phyloP scores from a whole-genome alignment of 1,140 invertebrate species.

The Bradysia coprophila region DNA sequence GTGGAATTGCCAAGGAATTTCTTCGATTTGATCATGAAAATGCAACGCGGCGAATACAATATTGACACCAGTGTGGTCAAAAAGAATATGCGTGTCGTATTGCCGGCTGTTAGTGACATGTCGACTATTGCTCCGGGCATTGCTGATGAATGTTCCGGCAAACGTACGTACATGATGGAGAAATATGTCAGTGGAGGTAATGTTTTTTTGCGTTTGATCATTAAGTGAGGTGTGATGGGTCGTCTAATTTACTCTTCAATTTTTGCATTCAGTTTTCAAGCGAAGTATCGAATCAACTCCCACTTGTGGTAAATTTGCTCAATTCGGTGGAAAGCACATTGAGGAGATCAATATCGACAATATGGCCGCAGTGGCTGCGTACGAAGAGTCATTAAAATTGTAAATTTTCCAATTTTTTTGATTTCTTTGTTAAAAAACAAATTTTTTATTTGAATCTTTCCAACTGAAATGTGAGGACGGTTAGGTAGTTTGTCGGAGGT shows the following conservation, averaged over 20 bases:
- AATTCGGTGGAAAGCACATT: constrained; percentile 54
- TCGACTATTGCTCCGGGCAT: constrained; percentile 47
- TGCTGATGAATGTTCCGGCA: constrained; percentile 43
- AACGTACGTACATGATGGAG: constrained; percentile 55
- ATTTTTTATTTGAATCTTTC: not conserved
- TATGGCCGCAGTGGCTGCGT: constrained; percentile 13
- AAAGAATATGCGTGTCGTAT: constrained; percentile 55
- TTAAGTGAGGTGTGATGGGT: not conserved
- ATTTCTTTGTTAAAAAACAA: not conserved
- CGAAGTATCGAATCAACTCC: constrained; percentile 33
- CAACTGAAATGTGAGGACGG: not conserved
- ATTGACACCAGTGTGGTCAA: constrained; percentile 59
- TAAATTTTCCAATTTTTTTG: not conserved
- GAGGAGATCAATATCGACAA: constrained; percentile 48
- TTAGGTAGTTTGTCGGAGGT: not conserved
- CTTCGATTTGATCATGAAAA: constrained; percentile 60
- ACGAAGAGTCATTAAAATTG: not conserved
- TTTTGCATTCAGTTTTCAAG: constrained; percentile 44
- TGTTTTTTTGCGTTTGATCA: constrained; percentile 4
- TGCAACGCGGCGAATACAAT: constrained; percentile 66
- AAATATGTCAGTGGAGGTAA: constrained; percentile 34
- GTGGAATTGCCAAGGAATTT: constrained; percentile 61
- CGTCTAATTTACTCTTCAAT: constrained; percentile 7
- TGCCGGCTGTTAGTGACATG: constrained; percentile 47
- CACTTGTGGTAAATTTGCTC: constrained; percentile 41